Base-by-base conservation (phyloP, 2,797 vertebrate species). In the Nyctibius grandis region DNA sequence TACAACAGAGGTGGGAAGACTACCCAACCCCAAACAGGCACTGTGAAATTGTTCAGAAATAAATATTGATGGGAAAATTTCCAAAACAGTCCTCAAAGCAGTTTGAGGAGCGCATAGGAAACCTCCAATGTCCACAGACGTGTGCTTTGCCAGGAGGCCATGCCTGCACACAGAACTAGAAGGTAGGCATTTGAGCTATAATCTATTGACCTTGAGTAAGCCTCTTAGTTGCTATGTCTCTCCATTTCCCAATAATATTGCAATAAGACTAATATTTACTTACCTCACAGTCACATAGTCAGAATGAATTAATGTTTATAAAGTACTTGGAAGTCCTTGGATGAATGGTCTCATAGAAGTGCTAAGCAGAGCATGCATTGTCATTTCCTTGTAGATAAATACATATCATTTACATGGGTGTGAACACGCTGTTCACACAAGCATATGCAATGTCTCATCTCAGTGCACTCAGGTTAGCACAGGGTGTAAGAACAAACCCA, bases 201-300 rank as follows among this genome's bases (percentile, higher is more conserved):
- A 63, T 80, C 63, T 26, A 1, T 56, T 48, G 75, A 81, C 90
- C 95, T 75, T 94, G 81, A 72, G 38, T 9, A 75, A 65, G 22
- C 75, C 84, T 87, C 64, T 83, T 6, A 65, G 50, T 72, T 75
- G 26, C 83, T 47, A 28, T 25, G 38, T 38, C 88, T 91, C 78
- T 89, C 76, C 68, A 34, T 91, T 93, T 85, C 65, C 78, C 78
- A 59, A 28, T 94, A 94, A 89, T 85, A 78, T 54, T 78, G 42
- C 88, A 83, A 72, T 77, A 92, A 92, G 88, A 77, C 88, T 95
- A 95, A 96, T 96, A 96, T 95, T 96, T 96, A 78, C 94, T 79
- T 85, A 85, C 84, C 53, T 92, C 75, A 54, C 63, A 61, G 84
- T 61, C 89, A 50, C 91, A 88, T 12, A 85, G 87, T 81, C 90